A percentile compares a stretch with the other conserved stretches of the same genome.
Evolutionary conservation across 2,888 invertebrate genomes (phyloP).

Genomic region (Cantharis flavilabris): DNA sequence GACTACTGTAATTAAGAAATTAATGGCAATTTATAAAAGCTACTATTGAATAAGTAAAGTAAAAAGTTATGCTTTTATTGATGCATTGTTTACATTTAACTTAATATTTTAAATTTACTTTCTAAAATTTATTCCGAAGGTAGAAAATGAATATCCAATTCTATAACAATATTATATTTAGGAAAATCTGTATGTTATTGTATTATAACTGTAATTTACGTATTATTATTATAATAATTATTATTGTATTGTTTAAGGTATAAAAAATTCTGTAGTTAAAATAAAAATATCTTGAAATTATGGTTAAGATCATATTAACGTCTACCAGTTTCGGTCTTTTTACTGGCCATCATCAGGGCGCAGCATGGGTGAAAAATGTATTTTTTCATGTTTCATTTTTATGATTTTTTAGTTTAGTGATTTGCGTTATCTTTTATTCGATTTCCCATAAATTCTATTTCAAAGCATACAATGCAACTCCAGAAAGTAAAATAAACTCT

Average conservation of each 20-base stretch:
- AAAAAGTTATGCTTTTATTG: slow-evolving; percentile 25
- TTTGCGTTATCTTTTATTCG: neutral
- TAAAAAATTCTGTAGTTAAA: too few relatives aligned
- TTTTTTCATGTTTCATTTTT: too few relatives aligned
- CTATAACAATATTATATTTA: too few relatives aligned
- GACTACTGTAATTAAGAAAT: slow-evolving; percentile 54
- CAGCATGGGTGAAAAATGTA: too few relatives aligned
- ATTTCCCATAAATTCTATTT: neutral
- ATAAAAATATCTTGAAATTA: too few relatives aligned
- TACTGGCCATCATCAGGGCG: too few relatives aligned
- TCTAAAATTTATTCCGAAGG: neutral
- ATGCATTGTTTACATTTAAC: neutral
- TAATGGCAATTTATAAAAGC: slow-evolving; percentile 38
- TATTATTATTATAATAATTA: too few relatives aligned
- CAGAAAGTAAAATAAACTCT: neutral
- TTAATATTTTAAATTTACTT: neutral
- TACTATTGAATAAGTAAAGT: slow-evolving; percentile 25
- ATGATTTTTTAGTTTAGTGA: neutral
- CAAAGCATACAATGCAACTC: neutral
- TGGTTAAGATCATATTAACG: too few relatives aligned
- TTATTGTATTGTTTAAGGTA: too few relatives aligned
- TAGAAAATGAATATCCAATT: neutral
- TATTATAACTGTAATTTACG: too few relatives aligned
- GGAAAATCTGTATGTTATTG: too few relatives aligned
- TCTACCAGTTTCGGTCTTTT: too few relatives aligned